Base-by-base conservation (phyloP, 2,113 vertebrate genomes). In the Chlamydotis undulata region DNA sequence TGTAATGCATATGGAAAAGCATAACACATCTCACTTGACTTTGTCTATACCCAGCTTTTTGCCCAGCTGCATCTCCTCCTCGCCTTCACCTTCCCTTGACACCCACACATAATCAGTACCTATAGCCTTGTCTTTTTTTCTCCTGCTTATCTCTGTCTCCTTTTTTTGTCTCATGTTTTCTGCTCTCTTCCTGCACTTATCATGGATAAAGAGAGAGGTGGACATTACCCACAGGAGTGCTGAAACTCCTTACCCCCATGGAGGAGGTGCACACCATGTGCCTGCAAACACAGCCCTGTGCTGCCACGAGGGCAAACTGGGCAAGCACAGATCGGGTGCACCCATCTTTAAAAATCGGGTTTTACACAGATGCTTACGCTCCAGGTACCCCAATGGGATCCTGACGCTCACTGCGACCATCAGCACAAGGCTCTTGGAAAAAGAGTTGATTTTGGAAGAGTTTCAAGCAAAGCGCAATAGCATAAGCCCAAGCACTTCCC, bases 401-500 rank as follows among this genome's bases (percentile, higher is more conserved):
- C 56, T 5, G 2, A 39, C 2, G 9, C 28, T 67, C 0, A 0
- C 61, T 28, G 64, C 0, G 6, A 76, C 22, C 11, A 3, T 14
- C 76, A 59, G 39, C 43, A 26, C 0, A 0, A 90, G 24, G 55
- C 31, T 69, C 45, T 35, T 6, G 17, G 56, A 53, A 88, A 91
- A 90, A 64, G 56, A 47, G 23, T 89, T 86, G 88, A 68, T 63
- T 47, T 71, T 56, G 31, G 28, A 80, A 60, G 50, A 53, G 47
- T 70, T 69, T 83, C 33, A 76, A 73, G 75, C 10, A 80, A 80
- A 76, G 26, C 2, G 2, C 39, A 21, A 22, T 15, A 37, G 35
- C 5, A 3, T 28, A 77, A 43, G 14, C 12, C 39, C 47, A 52
- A 59, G 68, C 67, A 28, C n/a, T 73, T 77, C 84, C 37, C 55